Conservation (phyloP, 1,140 invertebrate genomes). For the Trachymyrmex septentrionalis region DNA sequence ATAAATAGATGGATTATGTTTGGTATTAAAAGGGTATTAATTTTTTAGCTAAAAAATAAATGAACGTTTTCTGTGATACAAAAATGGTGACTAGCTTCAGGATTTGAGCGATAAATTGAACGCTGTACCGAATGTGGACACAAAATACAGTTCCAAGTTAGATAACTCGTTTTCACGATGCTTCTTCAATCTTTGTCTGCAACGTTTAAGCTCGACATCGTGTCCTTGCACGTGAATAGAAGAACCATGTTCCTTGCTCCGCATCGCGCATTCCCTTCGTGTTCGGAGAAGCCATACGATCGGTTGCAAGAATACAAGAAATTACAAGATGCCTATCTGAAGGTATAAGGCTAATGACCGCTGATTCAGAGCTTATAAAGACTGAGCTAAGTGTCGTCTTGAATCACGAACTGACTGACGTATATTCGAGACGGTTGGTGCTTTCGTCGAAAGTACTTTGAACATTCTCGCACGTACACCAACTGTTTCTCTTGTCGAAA, state of each 20-base stretch:
- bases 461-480: constrained; percentile 75
- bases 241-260: constrained; percentile 65
- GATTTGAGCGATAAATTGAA: not conserved
- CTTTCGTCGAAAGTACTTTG: constrained; percentile 54
- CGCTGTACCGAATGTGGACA: not conserved
- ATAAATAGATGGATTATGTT: not conserved
- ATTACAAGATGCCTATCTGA: constrained; percentile 81
- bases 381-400: constrained; percentile 68
- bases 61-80: not conserved
- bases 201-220: constrained; percentile 32
- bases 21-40: constrained; percentile 3
- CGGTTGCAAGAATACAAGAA: constrained; percentile 76
- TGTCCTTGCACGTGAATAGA: constrained; percentile 57
- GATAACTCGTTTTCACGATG: not conserved
- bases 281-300: constrained; percentile 67
- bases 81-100: not conserved
- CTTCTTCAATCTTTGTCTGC: constrained; percentile 52
- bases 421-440: constrained; percentile 56
- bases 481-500: constrained; percentile 68
- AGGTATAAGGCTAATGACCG: constrained; percentile 75
- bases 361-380: constrained; percentile 73
- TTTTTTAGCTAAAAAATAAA: not conserved
- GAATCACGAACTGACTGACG: constrained; percentile 68
- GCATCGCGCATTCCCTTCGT: constrained; percentile 72
- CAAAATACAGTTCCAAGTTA: constrained; percentile 15